Evolutionary conservation across 1,140 invertebrate genomes (phyloP).

Genomic region (Brachionus paranguensis): DNA sequence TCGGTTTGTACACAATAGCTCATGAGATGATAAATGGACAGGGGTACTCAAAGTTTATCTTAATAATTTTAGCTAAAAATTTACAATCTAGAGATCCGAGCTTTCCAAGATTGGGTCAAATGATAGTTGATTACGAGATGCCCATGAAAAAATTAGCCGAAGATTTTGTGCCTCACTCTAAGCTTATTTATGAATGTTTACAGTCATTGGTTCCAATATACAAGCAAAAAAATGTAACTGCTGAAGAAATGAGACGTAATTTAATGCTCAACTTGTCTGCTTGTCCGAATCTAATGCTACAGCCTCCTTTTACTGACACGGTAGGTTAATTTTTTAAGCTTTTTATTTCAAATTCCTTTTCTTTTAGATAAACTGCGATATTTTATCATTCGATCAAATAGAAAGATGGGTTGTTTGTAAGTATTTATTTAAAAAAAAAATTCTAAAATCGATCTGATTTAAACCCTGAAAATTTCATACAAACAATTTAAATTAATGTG

Average conservation of each 20-base stretch:
- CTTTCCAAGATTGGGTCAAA: constrained; percentile 86
- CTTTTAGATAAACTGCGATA: constrained; percentile 82
- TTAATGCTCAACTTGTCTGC: constrained; percentile 68
- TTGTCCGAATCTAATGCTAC: constrained; percentile 80
- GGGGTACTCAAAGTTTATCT: constrained; percentile 52
- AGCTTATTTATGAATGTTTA: constrained; percentile 49
- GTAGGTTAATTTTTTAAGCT: constrained; percentile 19
- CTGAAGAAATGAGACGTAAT: background rate
- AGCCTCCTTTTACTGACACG: constrained; percentile 48
- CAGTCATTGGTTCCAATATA: constrained; percentile 29
- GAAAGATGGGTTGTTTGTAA: constrained; percentile 90
- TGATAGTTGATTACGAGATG: constrained; percentile 95
- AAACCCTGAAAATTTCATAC: background rate
- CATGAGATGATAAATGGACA: constrained; percentile 89
- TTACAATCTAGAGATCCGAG: constrained; percentile 67
- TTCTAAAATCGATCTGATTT: too few species aligned
- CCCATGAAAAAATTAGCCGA: constrained; percentile 91
- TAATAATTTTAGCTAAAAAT: background rate
- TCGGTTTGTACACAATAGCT: constrained; percentile 92
- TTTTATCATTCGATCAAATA: constrained; percentile 84
- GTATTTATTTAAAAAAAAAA: constrained; percentile 43
- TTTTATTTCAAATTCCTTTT: background rate
- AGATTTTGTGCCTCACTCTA: constrained; percentile 90
- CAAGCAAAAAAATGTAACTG: constrained; percentile 32
- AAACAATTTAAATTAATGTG: background rate